phyloP scores from a whole-genome alignment of 2,113 vertebrate genomes.

The Carassius gibelio region DNA sequence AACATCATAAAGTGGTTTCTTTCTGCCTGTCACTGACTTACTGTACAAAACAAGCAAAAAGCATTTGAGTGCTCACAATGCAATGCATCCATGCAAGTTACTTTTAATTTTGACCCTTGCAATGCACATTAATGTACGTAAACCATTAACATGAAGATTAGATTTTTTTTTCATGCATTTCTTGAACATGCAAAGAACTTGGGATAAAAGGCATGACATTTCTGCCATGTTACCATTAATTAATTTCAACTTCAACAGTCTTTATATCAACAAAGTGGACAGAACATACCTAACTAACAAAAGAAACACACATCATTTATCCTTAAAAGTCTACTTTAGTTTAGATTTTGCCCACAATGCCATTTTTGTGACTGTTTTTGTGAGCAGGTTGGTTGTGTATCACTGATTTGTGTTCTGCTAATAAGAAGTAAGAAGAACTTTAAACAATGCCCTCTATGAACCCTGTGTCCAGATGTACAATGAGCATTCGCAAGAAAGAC shows the following conservation, averaged over 20 bases:
- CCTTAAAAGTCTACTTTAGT: neutral
- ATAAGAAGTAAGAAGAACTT: conserved; percentile 19
- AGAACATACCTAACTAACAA: neutral
- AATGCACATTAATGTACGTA: neutral
- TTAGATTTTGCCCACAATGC: neutral
- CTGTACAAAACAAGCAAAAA: conserved; percentile 13
- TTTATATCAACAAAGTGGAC: neutral
- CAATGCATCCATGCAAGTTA: conserved; percentile 19
- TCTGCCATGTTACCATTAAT: no score
- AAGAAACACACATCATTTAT: neutral
- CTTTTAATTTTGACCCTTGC: conserved; percentile 13
- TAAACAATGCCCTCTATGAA: conserved; percentile 84
- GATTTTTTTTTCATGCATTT: neutral
- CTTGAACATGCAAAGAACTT: conserved; percentile 11
- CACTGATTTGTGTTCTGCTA: neutral
- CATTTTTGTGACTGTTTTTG: neutral
- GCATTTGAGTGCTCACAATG: conserved; percentile 5
- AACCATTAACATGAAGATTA: neutral
- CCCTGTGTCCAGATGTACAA: conserved; percentile 87
- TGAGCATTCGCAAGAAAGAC: conserved; percentile 89
- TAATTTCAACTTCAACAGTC: neutral
- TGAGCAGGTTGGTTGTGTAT: neutral
- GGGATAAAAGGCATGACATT: no score
- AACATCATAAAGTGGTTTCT: neutral
- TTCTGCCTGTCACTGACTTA: conserved; percentile 1